Percentiles rank a stretch among this genome's conserved stretches.
phyloP scores from a whole-genome alignment of 2,113 vertebrate species.

The Propithecus coquereli region DNA sequence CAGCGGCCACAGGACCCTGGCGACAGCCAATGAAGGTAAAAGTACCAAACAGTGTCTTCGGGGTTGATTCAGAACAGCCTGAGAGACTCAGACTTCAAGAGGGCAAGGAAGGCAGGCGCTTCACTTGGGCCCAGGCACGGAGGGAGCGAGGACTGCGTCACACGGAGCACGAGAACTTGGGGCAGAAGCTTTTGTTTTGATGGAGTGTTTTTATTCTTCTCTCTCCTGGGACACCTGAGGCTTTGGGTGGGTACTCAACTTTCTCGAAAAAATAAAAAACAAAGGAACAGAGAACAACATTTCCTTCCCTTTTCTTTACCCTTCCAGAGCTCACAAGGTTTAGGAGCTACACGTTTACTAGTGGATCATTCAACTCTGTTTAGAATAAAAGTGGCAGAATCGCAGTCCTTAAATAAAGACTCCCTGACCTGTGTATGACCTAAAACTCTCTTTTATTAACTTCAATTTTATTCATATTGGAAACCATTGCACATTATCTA shows the following conservation, averaged over 20 bases:
- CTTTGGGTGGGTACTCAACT: slow-evolving; percentile 63
- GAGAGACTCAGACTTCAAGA: neutral
- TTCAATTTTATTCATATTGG: neutral
- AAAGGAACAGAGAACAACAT: slow-evolving; percentile 43
- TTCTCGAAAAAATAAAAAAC: slow-evolving; percentile 49
- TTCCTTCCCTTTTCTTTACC: slow-evolving; percentile 69
- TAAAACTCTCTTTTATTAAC: neutral
- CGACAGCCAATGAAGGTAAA: neutral
- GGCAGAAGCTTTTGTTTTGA: neutral
- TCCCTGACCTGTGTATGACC: neutral
- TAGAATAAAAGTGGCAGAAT: neutral
- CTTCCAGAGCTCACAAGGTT: neutral
- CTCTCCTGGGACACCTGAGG: slow-evolving; percentile 64
- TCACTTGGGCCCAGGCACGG: accelerated
- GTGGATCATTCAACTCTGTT: neutral
- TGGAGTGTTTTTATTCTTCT: neutral
- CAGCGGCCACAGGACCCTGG: neutral
- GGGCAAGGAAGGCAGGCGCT: neutral
- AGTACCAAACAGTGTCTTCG: neutral
- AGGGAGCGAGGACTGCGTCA: accelerated
- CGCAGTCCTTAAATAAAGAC: neutral
- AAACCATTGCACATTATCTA: neutral
- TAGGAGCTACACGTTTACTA: neutral
- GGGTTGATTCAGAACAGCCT: neutral
- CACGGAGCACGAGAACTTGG: neutral